These are phyloP conservation scores for Pseudomyrmex gracilis DNA, from an alignment of 1,140 invertebrate genomes.

Conservation along the genomic window DNA sequence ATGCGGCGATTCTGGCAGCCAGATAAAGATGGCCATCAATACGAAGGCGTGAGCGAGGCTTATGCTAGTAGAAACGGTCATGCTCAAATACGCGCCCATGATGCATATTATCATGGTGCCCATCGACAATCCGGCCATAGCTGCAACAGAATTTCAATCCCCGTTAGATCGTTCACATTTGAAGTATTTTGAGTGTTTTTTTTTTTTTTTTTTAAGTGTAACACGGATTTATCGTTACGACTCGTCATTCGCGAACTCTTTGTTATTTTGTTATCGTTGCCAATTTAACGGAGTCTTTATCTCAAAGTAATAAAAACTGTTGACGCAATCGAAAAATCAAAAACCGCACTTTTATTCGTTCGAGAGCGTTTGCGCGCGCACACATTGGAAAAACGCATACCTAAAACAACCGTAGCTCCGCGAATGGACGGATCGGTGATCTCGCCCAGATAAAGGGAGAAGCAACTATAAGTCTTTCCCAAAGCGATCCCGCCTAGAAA, in stretches of 20 bases:
- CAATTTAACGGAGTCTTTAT: too few species aligned
- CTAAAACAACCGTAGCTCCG: constrained; percentile 88
- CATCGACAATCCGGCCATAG: constrained; percentile 80
- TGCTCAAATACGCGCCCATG: constrained; percentile 87
- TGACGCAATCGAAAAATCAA: too few species aligned
- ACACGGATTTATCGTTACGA: too few species aligned
- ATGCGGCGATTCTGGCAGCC: constrained; percentile 91
- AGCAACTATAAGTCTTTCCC: constrained; percentile 88
- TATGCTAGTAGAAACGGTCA: constrained; percentile 86
- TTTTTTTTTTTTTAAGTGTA: too few species aligned
- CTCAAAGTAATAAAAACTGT: too few species aligned
- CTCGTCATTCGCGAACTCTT: too few species aligned
- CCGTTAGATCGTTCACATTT: too few species aligned
- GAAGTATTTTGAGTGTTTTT: too few species aligned
- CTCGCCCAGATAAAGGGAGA: constrained; percentile 90
- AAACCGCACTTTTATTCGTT: too few species aligned
- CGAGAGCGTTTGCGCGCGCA: constrained; percentile 74
- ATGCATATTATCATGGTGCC: constrained; percentile 90
- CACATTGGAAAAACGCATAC: constrained; percentile 62
- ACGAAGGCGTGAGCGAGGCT: constrained; percentile 85
- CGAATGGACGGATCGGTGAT: constrained; percentile 88
- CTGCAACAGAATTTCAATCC: constrained; percentile 3
- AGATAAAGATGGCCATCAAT: constrained; percentile 87
- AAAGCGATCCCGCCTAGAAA: constrained; percentile 88
- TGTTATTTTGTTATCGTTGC: too few species aligned